Conservation (phyloP, 2,888 invertebrate genomes). For the Agrochola circellaris region DNA sequence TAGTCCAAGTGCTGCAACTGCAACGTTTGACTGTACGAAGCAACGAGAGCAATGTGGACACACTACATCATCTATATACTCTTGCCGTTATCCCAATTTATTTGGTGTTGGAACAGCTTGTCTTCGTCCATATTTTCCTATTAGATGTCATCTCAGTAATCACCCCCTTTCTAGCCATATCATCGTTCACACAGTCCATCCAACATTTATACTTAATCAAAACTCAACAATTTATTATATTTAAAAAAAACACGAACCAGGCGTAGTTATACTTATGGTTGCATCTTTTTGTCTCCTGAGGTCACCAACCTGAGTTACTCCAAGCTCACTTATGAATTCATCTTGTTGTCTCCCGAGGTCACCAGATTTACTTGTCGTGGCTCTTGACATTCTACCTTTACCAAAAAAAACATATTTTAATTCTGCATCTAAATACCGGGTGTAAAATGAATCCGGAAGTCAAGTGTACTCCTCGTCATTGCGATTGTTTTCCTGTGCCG, state of each 20-base stretch:
- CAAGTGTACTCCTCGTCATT: not conserved
- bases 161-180: not conserved
- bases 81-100: not conserved
- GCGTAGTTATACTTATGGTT: fast-evolving
- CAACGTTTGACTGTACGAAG: too few relatives aligned
- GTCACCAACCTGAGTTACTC: fast-evolving
- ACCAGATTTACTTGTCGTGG: fast-evolving
- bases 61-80: too few relatives aligned
- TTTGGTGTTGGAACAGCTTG: not conserved
- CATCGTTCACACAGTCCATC: not conserved
- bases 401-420: constrained; percentile 34
- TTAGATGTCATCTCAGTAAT: not conserved
- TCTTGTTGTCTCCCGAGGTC: not conserved
- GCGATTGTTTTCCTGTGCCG: not conserved
- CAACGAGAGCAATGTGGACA: not conserved
- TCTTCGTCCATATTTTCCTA: not conserved
- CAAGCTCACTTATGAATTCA: fast-evolving
- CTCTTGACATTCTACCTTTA: constrained; percentile 44
- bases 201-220: too few relatives aligned
- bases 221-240: not conserved
- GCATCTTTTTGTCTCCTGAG: not conserved
- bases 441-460: not conserved
- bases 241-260: constrained; percentile 23
- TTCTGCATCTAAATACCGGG: constrained; percentile 3
- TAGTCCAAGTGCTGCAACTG: too few relatives aligned